These are phyloP conservation scores for Conger conger DNA, from an alignment of 2,113 vertebrate genomes.

Conservation along the genomic window DNA sequence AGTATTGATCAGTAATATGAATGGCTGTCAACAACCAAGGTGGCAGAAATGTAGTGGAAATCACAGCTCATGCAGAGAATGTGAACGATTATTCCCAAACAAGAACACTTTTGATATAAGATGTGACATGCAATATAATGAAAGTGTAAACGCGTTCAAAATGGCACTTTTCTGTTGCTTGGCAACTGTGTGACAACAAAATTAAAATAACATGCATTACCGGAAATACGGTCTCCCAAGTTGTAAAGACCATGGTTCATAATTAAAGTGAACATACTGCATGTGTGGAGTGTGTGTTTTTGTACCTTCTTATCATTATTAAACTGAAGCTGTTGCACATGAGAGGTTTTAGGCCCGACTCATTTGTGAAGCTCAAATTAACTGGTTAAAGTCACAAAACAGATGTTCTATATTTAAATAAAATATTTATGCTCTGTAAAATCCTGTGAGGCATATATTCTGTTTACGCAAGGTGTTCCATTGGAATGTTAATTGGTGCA, in stretches of 20 bases:
- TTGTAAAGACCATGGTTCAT: not conserved
- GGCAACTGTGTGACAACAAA: not conserved
- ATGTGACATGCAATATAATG: not conserved
- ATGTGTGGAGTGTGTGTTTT: not conserved
- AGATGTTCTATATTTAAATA: constrained; percentile 55
- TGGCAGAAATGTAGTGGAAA: not conserved
- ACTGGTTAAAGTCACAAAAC: constrained; percentile 47
- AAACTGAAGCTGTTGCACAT: constrained; percentile 42
- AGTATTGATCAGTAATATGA: too few relatives aligned
- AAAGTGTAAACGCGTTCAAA: not conserved
- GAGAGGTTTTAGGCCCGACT: constrained; percentile 54
- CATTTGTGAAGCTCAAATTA: constrained; percentile 27
- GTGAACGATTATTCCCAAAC: not conserved
- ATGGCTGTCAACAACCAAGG: not conserved
- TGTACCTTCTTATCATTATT: constrained; percentile 43
- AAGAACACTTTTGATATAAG: not conserved
- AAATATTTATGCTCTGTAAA: constrained; percentile 52
- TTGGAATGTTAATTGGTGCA: constrained; percentile 52
- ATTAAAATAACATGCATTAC: not conserved
- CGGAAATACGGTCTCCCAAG: not conserved
- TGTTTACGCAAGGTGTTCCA: constrained; percentile 36
- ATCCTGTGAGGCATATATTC: constrained; percentile 45
- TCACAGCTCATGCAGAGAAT: not conserved
- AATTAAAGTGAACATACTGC: constrained; percentile 1
- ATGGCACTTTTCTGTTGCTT: not conserved